Percentiles rank a stretch among this genome's conserved stretches.
phyloP scores from a whole-genome alignment of 1,140 invertebrate genomes.

The Dendroctonus valens region DNA sequence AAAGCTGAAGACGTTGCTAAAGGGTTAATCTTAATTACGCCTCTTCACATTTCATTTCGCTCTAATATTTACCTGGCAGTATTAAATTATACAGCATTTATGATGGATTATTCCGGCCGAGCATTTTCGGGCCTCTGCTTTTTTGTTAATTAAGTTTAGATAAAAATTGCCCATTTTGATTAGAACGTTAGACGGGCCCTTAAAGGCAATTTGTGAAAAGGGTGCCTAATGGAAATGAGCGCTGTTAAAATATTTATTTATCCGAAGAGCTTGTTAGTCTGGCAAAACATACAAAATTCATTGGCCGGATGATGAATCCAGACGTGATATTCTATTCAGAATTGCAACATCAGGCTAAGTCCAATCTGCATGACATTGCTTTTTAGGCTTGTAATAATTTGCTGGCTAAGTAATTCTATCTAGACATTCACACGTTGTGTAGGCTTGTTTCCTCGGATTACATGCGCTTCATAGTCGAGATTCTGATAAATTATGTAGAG shows the following conservation, averaged over 20 bases:
- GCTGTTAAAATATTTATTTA: too few relatives aligned
- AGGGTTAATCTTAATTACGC: slow-evolving; percentile 23
- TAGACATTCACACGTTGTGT: slow-evolving; percentile 22
- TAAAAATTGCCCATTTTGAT: neutral
- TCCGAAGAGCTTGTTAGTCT: too few relatives aligned
- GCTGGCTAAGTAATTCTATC: slow-evolving; percentile 15
- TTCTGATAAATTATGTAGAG: slow-evolving; percentile 34
- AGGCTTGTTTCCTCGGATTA: slow-evolving; percentile 33
- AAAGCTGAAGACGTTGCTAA: slow-evolving; percentile 10
- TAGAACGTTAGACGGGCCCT: too few relatives aligned
- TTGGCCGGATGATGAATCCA: too few relatives aligned
- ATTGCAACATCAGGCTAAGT: too few relatives aligned
- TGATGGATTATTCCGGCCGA: slow-evolving; percentile 15
- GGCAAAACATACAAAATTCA: too few relatives aligned
- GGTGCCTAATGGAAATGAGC: too few relatives aligned
- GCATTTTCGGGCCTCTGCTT: neutral
- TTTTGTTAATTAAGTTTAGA: slow-evolving; percentile 5
- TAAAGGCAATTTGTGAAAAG: too few relatives aligned
- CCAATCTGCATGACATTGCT: neutral
- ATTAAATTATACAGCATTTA: slow-evolving; percentile 18
- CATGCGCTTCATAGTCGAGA: slow-evolving; percentile 22
- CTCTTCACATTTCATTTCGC: slow-evolving; percentile 23
- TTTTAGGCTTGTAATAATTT: slow-evolving; percentile 20
- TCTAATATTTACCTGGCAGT: slow-evolving; percentile 18
- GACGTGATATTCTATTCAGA: too few relatives aligned